These are phyloP conservation scores for Pyrrhosoma nymphula DNA, from an alignment of 2,888 invertebrate species.

Conservation along the genomic window DNA sequence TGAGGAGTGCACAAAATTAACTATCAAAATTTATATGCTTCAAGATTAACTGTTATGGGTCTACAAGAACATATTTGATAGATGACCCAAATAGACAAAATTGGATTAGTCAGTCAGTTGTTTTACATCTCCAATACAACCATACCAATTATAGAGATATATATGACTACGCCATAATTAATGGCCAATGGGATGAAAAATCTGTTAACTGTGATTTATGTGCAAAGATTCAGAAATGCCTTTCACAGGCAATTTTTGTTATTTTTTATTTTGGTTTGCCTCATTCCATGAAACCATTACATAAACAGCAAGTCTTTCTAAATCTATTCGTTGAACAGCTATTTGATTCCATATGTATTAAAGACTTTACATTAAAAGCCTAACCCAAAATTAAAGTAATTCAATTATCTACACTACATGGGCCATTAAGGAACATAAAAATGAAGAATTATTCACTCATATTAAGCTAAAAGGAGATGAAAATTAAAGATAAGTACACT, in stretches of 20 bases:
- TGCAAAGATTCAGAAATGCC: slow-evolving; percentile 63
- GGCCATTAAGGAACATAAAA: slow-evolving; percentile 49
- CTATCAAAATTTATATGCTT: slow-evolving; percentile 63
- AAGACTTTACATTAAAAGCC: slow-evolving; percentile 44
- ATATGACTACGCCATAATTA: slow-evolving; percentile 50
- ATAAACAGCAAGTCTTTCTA: slow-evolving; percentile 61
- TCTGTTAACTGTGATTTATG: slow-evolving; percentile 56
- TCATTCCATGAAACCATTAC: slow-evolving; percentile 59
- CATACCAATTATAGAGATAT: slow-evolving; percentile 45
- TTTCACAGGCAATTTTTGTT: slow-evolving; percentile 37
- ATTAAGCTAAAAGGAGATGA: slow-evolving; percentile 45
- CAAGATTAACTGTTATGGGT: slow-evolving; percentile 62
- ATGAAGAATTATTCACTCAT: slow-evolving; percentile 43
- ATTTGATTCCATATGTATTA: slow-evolving; percentile 56
- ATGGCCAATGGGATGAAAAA: slow-evolving; percentile 53
- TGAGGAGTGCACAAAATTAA: slow-evolving; percentile 65
- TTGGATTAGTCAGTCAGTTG: slow-evolving; percentile 57
- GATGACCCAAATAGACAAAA: slow-evolving; percentile 49
- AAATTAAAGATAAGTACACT: slow-evolving; percentile 45
- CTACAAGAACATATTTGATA: slow-evolving; percentile 42
- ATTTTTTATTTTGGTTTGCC: slow-evolving; percentile 57
- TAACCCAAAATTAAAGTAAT: slow-evolving; percentile 50
- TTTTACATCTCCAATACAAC: slow-evolving; percentile 42
- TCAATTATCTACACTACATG: slow-evolving; percentile 33
- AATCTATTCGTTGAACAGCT: slow-evolving; percentile 55